These are phyloP conservation scores for Tupaia tana DNA, from an alignment of 2,113 vertebrate genomes.

Conservation along the genomic window DNA sequence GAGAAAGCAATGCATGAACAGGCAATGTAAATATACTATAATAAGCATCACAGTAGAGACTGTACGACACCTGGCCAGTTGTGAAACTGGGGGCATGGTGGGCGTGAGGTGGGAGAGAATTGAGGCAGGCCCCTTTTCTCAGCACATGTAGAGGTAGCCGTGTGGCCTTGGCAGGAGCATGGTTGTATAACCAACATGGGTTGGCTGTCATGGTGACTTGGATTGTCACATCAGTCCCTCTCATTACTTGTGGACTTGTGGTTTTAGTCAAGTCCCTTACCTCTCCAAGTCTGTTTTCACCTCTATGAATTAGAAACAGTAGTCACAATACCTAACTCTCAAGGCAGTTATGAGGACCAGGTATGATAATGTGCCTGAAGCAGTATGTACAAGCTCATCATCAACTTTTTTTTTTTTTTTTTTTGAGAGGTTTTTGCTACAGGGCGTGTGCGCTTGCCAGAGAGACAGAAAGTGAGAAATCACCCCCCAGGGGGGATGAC, in stretches of 20 bases:
- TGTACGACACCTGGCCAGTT: neutral
- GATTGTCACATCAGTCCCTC: neutral
- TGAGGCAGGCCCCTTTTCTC: accelerated
- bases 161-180: neutral
- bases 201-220: neutral
- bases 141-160: neutral
- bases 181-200: neutral
- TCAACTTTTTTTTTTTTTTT: neutral
- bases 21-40: neutral
- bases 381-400: neutral
- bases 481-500: too few relatives aligned
- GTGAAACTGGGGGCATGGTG: neutral
- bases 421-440: too few relatives aligned
- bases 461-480: too few relatives aligned
- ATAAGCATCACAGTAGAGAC: neutral
- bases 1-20: neutral
- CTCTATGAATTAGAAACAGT: neutral
- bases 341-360: neutral
- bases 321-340: neutral
- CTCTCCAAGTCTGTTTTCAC: neutral
- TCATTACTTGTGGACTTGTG: neutral
- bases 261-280: neutral
- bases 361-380: neutral
- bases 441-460: too few relatives aligned
- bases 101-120: neutral